Evolutionary conservation across 2,888 invertebrate species (phyloP).

Genomic region (Caenorhabditis japonica): DNA sequence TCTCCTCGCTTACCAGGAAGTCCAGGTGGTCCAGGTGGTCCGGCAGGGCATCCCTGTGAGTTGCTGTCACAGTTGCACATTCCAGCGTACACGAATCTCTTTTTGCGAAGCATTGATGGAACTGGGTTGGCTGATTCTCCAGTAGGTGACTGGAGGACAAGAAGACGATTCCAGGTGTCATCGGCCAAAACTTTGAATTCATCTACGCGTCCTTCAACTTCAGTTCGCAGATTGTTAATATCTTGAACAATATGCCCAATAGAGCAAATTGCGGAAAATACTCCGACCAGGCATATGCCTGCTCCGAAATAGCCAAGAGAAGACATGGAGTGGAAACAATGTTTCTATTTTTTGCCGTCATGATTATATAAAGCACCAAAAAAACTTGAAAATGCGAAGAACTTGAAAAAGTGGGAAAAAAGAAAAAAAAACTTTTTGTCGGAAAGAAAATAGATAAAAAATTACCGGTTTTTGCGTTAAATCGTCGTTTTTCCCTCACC

Average conservation of each 20-base stretch:
- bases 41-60: slow-evolving; percentile 65
- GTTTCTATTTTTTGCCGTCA: too few relatives aligned
- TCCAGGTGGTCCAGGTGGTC: slow-evolving; percentile 67
- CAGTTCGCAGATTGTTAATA: slow-evolving; percentile 61
- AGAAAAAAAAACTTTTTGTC: slow-evolving; percentile 17
- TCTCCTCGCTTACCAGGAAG: slow-evolving; percentile 62
- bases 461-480: slow-evolving; percentile 33
- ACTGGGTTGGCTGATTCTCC: slow-evolving; percentile 59
- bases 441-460: slow-evolving; percentile 41
- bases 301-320: slow-evolving; percentile 57
- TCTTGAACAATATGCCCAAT: slow-evolving; percentile 65
- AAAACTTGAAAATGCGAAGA: slow-evolving; percentile 35
- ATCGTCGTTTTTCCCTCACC: slow-evolving; percentile 5
- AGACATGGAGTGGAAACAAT: slow-evolving; percentile 47
- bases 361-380: slow-evolving; percentile 28
- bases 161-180: slow-evolving; percentile 67
- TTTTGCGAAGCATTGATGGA: slow-evolving; percentile 57
- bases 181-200: slow-evolving; percentile 65
- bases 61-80: slow-evolving; percentile 64
- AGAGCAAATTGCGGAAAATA: slow-evolving; percentile 57
- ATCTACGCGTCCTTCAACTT: slow-evolving; percentile 58
- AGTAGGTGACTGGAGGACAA: slow-evolving; percentile 64
- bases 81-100: slow-evolving; percentile 63
- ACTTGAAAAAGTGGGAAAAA: slow-evolving; percentile 29
- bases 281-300: slow-evolving; percentile 60